phyloP scores from a whole-genome alignment of 2,888 invertebrate genomes.

The Xestia sexstrigata region DNA sequence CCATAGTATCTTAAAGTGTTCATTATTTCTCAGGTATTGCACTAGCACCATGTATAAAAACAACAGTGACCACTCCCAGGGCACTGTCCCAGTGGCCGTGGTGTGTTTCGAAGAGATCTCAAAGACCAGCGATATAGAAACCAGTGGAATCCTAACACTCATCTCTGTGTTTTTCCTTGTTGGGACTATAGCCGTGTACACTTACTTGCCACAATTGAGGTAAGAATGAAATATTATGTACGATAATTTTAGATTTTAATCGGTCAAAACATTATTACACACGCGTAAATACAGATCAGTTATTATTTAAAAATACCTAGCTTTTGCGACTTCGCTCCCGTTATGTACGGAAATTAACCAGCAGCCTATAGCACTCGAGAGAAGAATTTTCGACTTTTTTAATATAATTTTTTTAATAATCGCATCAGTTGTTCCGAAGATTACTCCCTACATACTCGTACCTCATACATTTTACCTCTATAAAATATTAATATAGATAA shows the following conservation, averaged over 20 bases:
- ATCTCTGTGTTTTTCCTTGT: constrained; percentile 91
- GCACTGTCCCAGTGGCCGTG: constrained; percentile 79
- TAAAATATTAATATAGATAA: not conserved
- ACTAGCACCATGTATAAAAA: constrained; percentile 78
- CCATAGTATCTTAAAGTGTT: not conserved
- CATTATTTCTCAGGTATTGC: constrained; percentile 79
- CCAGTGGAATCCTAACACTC: constrained; percentile 84
- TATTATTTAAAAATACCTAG: not conserved
- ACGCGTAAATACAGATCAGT: not conserved
- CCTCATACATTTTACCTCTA: no score
- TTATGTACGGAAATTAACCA: no score
- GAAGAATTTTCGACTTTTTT: no score
- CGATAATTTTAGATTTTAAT: not conserved
- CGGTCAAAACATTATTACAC: not conserved
- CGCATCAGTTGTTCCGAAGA: no score
- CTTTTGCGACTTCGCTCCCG: no score
- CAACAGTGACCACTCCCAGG: constrained; percentile 63
- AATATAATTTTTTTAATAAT: no score
- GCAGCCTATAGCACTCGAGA: no score
- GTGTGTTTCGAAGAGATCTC: constrained; percentile 93
- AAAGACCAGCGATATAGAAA: constrained; percentile 85
- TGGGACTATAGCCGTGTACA: constrained; percentile 91
- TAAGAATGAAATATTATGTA: constrained; percentile 69
- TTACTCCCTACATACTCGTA: no score
- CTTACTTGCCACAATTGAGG: constrained; percentile 91